Base-by-base conservation (phyloP, 2,888 invertebrate species). In the Neria commutata region DNA sequence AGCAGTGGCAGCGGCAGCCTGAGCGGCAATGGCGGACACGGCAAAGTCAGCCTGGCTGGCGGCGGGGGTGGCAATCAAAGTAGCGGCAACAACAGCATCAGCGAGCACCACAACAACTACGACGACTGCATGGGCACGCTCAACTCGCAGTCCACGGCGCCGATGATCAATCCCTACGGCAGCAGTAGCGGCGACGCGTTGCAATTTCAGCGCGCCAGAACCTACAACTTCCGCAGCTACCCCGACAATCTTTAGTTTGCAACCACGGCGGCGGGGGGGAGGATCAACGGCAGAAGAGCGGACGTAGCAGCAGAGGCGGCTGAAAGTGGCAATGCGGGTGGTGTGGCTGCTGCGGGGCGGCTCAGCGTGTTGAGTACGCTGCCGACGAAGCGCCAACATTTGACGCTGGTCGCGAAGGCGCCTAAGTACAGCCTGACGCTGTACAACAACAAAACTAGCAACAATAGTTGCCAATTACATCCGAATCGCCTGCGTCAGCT, bases 171-270 rank as follows among this genome's bases (percentile, higher is more conserved):
- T 68, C 76, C 77, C 4, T 75, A 76, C 25, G 67, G 64, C 61
- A 48, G 57, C 25, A 67, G 64, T 26, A 67, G 70, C 50, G 67
- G 64, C 55, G 79, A 79, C 62, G 69, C 73, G 45, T 70, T 74
- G 70, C 72, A 74, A 53, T 79, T 79, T 56, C 79, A 81, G 61
- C 79, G 81, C 56, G 75, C 79, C 61, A 76, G 79, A 74, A 79
- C 80, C 64, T 79, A 79, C 58, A 79, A 79, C 64, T 79, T 79
- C 69, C 80, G 81, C 59, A 79, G 80, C 59, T 79, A 81, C 69
- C 81, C 81, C 50, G 79, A 79, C 62, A 79, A 79, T 69, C 79
- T 79, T 72, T 79, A 79, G 81, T 80, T 79, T 79, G 76, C 79
- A 74, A 71, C 73, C 61, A 67, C 72, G 54, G 73, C 73, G 63